Evolutionary conservation across 2,113 vertebrate genomes (phyloP).

Genomic region (Lichenostomus cassidix): DNA sequence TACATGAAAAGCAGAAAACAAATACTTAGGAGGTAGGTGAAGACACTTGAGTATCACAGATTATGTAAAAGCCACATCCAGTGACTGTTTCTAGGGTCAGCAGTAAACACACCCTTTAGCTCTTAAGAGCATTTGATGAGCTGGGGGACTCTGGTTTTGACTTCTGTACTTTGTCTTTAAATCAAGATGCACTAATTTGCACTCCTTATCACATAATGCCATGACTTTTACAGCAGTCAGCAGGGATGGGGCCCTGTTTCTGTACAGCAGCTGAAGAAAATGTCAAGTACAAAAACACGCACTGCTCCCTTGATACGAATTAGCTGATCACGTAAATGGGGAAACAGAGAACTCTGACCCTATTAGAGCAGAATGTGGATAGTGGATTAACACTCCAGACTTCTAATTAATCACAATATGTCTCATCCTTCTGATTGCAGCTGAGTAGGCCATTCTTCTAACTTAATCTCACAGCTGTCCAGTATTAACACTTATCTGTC

Average conservation of each 20-base stretch:
- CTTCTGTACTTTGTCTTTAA: neutral
- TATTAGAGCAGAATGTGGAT: neutral
- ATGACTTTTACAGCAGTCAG: neutral
- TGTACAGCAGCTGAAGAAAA: constrained; percentile 21
- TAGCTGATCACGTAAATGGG: neutral
- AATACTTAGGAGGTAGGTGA: neutral
- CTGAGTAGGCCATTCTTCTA: neutral
- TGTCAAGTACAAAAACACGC: constrained; percentile 1
- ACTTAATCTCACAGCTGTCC: neutral
- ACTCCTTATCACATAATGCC: neutral
- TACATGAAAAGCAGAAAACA: neutral
- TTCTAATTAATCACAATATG: neutral
- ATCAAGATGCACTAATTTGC: neutral
- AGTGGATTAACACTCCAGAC: constrained; percentile 29
- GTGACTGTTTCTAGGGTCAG: neutral
- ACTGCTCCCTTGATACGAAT: neutral
- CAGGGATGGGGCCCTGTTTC: neutral
- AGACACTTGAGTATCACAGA: neutral
- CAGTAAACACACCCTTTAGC: neutral
- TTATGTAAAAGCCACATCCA: neutral
- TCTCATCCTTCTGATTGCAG: constrained; percentile 1
- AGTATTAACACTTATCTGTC: neutral
- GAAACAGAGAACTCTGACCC: constrained; percentile 10
- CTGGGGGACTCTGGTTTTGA: neutral
- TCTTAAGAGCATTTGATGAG: neutral